phyloP scores from a whole-genome alignment of 30 jellyfish, hydroid and myxozoan genomes.

The Turritopsis dohrnii region DNA sequence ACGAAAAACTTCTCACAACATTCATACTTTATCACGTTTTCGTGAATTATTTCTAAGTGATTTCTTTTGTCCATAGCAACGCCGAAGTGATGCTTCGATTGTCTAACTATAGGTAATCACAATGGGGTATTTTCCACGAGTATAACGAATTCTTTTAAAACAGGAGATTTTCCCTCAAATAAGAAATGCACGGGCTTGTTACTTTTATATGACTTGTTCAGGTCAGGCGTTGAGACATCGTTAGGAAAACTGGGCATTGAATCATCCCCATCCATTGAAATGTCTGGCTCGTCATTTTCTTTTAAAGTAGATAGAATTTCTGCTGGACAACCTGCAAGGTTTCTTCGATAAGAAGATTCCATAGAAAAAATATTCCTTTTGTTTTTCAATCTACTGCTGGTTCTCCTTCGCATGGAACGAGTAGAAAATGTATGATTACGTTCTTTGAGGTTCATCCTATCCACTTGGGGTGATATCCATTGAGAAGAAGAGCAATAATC shows the following conservation, averaged over 20 bases:
- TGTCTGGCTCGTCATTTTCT: not conserved
- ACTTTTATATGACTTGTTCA: not conserved
- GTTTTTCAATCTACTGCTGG: not conserved
- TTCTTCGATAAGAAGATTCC: not conserved
- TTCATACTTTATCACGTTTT: not conserved
- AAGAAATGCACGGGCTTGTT: slow-evolving; percentile 14
- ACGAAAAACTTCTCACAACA: not conserved
- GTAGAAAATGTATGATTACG: not conserved
- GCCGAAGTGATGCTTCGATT: no score
- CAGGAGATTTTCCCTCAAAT: slow-evolving; percentile 27
- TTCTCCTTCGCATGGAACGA: not conserved
- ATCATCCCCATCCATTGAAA: not conserved
- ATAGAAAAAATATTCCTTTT: not conserved
- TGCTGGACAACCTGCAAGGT: not conserved
- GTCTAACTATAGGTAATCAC: no score
- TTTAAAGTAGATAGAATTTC: not conserved
- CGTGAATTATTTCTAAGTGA: not conserved
- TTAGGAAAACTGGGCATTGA: slow-evolving; percentile 16
- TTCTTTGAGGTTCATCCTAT: not conserved
- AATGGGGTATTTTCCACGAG: slow-evolving; percentile 29
- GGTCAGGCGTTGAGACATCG: slow-evolving; percentile 20
- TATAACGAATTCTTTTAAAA: slow-evolving; percentile 7
- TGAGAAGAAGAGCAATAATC: slow-evolving; percentile 17
- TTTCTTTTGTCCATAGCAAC: no score
- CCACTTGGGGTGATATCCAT: slow-evolving; percentile 37